Percentiles rank a stretch among this genome's conserved stretches.
Conservation (phyloP, 2,113 vertebrate genomes). For the Plestiodon gilberti region DNA sequence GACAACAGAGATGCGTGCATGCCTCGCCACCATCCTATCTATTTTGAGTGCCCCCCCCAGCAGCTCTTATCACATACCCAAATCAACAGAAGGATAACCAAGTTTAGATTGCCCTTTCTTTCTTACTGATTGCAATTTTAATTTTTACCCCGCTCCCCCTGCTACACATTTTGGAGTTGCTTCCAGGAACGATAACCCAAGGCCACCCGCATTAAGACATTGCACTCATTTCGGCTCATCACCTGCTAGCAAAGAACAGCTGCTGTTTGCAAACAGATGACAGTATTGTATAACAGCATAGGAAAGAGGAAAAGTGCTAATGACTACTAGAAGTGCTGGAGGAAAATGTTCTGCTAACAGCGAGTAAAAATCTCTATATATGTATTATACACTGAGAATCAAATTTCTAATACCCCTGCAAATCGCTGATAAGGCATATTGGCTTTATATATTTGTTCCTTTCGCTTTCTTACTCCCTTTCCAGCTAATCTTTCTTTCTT, state of each 20-base stretch:
- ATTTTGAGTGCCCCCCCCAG: no score
- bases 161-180: not conserved
- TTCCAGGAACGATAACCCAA: not conserved
- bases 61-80: not conserved
- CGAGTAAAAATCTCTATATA: not conserved
- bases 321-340: not conserved
- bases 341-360: not conserved
- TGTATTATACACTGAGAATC: not conserved
- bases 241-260: conserved; percentile 6
- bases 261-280: conserved; percentile 10
- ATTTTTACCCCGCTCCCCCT: not conserved
- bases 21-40: no score
- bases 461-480: not conserved
- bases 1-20: no score
- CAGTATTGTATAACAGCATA: not conserved
- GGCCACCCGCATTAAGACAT: not conserved
- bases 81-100: not conserved
- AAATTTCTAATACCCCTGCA: not conserved
- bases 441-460: not conserved
- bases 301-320: not conserved
- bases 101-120: not conserved
- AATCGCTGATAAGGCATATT: conserved; percentile 18
- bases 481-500: not conserved
- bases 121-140: not conserved
- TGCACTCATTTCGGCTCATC: not conserved